Conservation (phyloP, 2,113 vertebrate genomes). For the Hemicordylus capensis region DNA sequence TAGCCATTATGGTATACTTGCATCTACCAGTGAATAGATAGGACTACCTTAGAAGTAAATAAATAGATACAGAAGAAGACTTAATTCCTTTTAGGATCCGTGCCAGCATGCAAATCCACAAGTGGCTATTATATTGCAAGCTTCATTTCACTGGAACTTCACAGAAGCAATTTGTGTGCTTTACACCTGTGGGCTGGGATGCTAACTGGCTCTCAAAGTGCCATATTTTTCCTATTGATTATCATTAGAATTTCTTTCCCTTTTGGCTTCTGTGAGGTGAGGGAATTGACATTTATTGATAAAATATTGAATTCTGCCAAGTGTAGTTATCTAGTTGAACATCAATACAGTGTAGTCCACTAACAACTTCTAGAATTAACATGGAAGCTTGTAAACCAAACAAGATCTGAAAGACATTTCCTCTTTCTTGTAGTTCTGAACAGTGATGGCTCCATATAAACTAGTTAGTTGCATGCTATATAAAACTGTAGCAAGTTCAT, state of each 20-base stretch:
- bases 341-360: not conserved
- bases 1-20: not conserved
- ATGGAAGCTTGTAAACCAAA: not conserved
- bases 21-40: not conserved
- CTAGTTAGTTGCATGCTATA: too few relatives aligned
- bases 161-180: not conserved
- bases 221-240: not conserved
- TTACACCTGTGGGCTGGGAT: not conserved
- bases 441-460: too few relatives aligned
- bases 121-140: not conserved
- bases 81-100: not conserved
- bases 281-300: not conserved
- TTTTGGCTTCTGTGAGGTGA: not conserved
- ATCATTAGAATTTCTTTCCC: not conserved
- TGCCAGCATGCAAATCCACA: too few relatives aligned
- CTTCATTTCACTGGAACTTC: not conserved
- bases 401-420: not conserved
- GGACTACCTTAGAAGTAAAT: not conserved
- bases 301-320: not conserved
- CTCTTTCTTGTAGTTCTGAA: not conserved
- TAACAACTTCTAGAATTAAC: not conserved
- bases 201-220: not conserved
- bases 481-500: too few relatives aligned
- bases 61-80: not conserved
- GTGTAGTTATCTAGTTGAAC: not conserved